These are phyloP conservation scores for Nesidiocoris tenuis DNA, from an alignment of 2,888 invertebrate genomes.

Conservation along the genomic window DNA sequence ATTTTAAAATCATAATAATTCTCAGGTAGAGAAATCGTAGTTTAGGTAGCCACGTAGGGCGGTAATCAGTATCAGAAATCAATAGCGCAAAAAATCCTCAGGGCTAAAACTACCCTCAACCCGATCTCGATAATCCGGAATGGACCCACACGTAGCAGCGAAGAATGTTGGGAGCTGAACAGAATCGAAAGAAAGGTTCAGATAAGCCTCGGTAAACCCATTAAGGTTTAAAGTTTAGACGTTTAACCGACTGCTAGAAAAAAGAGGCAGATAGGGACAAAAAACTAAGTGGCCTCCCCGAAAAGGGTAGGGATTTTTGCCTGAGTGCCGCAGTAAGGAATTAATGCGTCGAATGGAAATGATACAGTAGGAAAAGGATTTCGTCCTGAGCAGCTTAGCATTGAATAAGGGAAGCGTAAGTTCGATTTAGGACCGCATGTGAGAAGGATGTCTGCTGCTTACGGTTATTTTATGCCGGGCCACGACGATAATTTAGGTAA, in stretches of 20 bases:
- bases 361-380: background rate
- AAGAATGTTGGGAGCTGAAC: background rate
- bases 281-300: background rate
- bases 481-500: background rate
- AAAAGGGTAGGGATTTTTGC: background rate
- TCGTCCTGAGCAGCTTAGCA: background rate
- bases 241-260: background rate
- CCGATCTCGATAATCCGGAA: background rate
- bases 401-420: background rate
- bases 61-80: too few species aligned
- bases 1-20: too few species aligned
- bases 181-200: conserved; percentile 12
- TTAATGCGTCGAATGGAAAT: background rate
- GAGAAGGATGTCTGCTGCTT: background rate
- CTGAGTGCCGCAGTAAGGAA: background rate
- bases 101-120: background rate
- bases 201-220: conserved; percentile 28
- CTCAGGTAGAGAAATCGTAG: too few species aligned
- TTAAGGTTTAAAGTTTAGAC: conserved; percentile 1
- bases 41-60: too few species aligned
- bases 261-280: background rate
- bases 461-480: background rate
- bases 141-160: background rate
- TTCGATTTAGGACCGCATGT: background rate
- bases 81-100: too few species aligned